Base-by-base conservation (phyloP, 1,140 invertebrate genomes). In the Meloidogyne chitwoodi region DNA sequence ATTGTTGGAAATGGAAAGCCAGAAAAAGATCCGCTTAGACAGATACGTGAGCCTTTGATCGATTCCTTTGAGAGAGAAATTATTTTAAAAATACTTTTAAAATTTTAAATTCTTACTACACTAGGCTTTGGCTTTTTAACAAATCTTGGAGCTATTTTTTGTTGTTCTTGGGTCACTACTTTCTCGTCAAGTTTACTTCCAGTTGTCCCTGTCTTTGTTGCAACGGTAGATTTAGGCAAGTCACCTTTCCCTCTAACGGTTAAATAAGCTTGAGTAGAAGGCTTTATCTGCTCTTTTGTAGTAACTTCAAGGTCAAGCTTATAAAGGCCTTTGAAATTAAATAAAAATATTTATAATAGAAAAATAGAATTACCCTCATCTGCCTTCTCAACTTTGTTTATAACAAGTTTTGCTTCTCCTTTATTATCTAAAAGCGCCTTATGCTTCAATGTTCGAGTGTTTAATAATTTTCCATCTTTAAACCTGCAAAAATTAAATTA, bases 391-490 rank as follows among this genome's bases (percentile, higher is more conserved):
- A 73, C n/a, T 73, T 73, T 73, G 38, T 26, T 73, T 10, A 73
- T 61, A 19, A 73, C 29, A 14, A 73, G 56, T 63, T 73, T 73
- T 5, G 71, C 71, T 16, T 73, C 71, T 27, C 71, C 71, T 34
- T 61, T 41, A 61, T 38, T 34, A 22, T 73, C 71, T 24, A 73
- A 61, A 16, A 63, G 14, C 12, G 71, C 71, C 12, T 73, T 73
- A 64, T 73, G 56, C 29, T 73, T 73, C 11, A 73, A 24, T 27
- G 71, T 73, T 24, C 71, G 56, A 14, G 71, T 19, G 24, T 73
- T 73, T 64, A 64, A 24, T 14, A 73, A 27, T 63, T 73, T 73
- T 2, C 71, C 71, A n/a, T 73, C 71, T 24, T 73, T 73, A 31
- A 63, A 73, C 71, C 71, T 73, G 14, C 19, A 56, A 31, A 64